Percentiles rank a stretch among this genome's conserved stretches.
Conservation (phyloP, 2,888 invertebrate species). For the Drosophila borealis region DNA sequence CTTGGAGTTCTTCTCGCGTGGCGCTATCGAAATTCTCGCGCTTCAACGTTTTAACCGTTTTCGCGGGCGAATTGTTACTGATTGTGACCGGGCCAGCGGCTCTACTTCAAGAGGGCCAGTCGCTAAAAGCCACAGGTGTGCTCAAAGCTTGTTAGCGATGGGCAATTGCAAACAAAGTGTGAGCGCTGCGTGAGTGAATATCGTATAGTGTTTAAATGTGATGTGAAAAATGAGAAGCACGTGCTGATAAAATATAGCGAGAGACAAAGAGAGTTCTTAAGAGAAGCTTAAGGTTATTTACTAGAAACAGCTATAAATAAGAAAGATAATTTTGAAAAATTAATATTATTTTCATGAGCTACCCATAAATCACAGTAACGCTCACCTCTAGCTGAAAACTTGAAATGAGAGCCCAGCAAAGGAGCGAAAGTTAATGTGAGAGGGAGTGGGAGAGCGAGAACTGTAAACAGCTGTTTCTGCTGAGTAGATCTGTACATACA, state of each 20-base stretch:
- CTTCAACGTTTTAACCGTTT: constrained; percentile 73
- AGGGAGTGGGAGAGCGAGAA: constrained; percentile 17
- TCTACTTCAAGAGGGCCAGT: constrained; percentile 51
- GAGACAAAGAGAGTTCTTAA: background rate
- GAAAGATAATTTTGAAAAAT: too few relatives aligned
- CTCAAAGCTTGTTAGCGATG: constrained; percentile 52
- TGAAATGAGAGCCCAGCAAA: constrained; percentile 40
- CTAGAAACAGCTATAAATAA: too few relatives aligned
- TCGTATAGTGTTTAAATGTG: constrained; percentile 2
- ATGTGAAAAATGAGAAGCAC: background rate
- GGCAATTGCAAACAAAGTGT: background rate
- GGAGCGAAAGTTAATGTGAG: constrained; percentile 10
- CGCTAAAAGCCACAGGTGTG: constrained; percentile 63
- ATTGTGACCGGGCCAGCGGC: constrained; percentile 54
- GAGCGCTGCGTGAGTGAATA: constrained; percentile 20
- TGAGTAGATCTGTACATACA: background rate
- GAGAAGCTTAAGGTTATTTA: background rate
- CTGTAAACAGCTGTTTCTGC: constrained; percentile 24
- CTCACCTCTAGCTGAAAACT: constrained; percentile 54
- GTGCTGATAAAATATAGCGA: background rate
- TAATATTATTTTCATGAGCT: background rate
- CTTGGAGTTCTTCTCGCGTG: constrained; percentile 34
- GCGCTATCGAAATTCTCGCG: constrained; percentile 46
- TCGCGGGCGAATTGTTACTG: constrained; percentile 72
- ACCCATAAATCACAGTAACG: background rate